These are phyloP conservation scores for Ptychochromis oligacanthus DNA, from an alignment of 2,113 vertebrate genomes.

Conservation along the genomic window DNA sequence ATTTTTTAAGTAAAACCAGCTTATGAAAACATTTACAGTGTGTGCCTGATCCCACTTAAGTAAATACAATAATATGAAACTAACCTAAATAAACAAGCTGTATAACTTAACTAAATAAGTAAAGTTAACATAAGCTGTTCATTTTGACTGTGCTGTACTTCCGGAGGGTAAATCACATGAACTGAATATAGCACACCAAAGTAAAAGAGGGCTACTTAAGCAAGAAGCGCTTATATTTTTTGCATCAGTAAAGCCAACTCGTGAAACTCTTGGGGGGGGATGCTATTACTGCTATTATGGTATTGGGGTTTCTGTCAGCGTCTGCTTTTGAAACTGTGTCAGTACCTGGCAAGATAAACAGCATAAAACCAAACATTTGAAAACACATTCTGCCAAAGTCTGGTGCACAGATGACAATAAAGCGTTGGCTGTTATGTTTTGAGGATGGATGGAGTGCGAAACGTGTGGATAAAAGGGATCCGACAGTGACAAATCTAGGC, in stretches of 20 bases:
- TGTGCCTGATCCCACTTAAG: neutral
- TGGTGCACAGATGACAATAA: slow-evolving; percentile 45
- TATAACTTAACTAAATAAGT: neutral
- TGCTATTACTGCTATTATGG: neutral
- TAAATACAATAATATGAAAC: neutral
- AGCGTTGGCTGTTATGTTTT: neutral
- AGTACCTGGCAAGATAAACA: slow-evolving; percentile 4
- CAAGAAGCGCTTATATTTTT: neutral
- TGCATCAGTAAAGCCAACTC: neutral
- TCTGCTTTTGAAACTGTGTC: slow-evolving; percentile 7
- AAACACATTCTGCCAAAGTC: slow-evolving; percentile 39
- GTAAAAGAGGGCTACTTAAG: neutral
- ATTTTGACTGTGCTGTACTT: neutral
- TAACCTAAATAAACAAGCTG: neutral
- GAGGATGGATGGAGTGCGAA: neutral
- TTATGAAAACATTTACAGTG: neutral
- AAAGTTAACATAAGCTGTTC: neutral
- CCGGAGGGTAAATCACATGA: neutral
- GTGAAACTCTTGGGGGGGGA: neutral
- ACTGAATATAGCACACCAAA: neutral
- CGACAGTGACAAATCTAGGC: neutral
- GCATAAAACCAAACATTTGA: slow-evolving; percentile 30
- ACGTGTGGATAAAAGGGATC: neutral
- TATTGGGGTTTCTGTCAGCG: neutral
- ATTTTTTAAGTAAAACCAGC: neutral